Evolutionary conservation across 37 sponge, comb jelly and placozoan species (phyloP).

Genomic region (Axinella damicornis): DNA sequence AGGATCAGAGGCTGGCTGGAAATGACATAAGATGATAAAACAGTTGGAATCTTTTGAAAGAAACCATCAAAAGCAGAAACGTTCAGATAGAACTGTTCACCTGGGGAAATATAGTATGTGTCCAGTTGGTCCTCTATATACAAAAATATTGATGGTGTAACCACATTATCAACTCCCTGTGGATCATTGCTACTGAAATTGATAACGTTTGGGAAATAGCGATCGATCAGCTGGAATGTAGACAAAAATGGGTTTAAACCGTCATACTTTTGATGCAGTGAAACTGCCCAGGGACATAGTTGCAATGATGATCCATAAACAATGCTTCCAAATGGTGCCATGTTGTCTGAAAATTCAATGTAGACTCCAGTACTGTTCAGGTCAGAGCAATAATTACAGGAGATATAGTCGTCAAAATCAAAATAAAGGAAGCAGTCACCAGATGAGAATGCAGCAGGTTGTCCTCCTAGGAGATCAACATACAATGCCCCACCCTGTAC

Average conservation of each 20-base stretch:
- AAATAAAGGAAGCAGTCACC: constrained; percentile 37
- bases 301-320: constrained; percentile 22
- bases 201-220: background rate
- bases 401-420: constrained; percentile 2
- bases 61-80: constrained; percentile 1
- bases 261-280: background rate
- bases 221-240: background rate
- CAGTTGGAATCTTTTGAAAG: background rate
- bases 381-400: background rate
- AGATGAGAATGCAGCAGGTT: background rate
- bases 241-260: no score
- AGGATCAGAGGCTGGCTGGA: background rate
- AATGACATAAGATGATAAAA: background rate
- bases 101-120: background rate
- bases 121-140: background rate
- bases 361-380: background rate
- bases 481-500: constrained; percentile 22
- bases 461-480: background rate
- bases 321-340: background rate
- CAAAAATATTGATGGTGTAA: background rate
- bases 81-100: background rate
- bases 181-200: constrained; percentile 2
- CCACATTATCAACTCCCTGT: background rate
- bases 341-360: constrained; percentile 1
- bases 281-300: constrained; percentile 9